A percentile compares a stretch with the other conserved stretches of the same genome.
Conservation (phyloP, 2,113 vertebrate genomes). For the Phyllostomus discolor region DNA sequence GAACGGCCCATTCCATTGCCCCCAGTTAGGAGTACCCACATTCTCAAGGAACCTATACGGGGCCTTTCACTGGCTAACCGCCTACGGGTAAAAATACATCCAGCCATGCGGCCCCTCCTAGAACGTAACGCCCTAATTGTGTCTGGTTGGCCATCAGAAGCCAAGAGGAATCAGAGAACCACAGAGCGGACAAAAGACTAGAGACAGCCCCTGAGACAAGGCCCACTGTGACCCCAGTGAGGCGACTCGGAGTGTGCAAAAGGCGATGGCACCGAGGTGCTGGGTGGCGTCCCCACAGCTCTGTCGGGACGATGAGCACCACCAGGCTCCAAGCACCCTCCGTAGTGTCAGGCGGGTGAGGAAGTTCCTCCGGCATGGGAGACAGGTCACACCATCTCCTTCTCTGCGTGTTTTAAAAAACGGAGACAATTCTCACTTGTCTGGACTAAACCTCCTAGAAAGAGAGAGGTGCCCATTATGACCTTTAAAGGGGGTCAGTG, state of each 20-base stretch:
- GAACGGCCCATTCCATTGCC: neutral
- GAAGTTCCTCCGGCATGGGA: neutral
- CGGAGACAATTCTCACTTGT: neutral
- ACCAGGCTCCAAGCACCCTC: neutral
- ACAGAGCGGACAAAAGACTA: neutral
- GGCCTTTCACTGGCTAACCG: neutral
- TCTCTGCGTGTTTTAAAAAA: neutral
- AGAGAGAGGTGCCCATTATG: conserved; percentile 27
- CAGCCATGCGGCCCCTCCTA: neutral
- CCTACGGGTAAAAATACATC: neutral
- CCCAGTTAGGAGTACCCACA: neutral
- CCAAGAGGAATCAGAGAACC: neutral
- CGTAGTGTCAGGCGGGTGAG: neutral
- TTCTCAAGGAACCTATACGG: neutral
- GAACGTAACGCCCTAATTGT: neutral
- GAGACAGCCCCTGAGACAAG: neutral
- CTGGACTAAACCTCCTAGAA: neutral
- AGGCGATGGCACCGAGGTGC: neutral
- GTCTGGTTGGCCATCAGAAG: neutral
- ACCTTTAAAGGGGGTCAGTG: conserved; percentile 31
- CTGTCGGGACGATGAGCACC: neutral
- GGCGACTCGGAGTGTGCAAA: neutral
- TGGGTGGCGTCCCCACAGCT: neutral
- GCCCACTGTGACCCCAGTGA: neutral
- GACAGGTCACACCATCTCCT: neutral